Conservation (phyloP, 2,888 invertebrate genomes). For the Silvanus unidentatus region DNA sequence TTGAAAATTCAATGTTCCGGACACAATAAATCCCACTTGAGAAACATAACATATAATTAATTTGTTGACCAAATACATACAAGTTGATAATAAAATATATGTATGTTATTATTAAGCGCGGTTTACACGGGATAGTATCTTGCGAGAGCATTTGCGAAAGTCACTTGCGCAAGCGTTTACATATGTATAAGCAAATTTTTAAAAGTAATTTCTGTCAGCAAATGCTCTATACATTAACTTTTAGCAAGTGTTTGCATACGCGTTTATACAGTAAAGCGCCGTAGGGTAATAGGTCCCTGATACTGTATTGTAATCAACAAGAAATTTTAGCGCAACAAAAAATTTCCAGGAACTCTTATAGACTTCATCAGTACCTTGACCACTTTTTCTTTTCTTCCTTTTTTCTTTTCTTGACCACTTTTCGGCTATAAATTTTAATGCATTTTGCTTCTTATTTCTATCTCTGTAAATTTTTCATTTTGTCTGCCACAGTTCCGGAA, state of each 20-base stretch:
- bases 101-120: too few relatives aligned
- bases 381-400: constrained; percentile 3
- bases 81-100: too few relatives aligned
- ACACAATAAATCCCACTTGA: too few relatives aligned
- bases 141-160: background rate
- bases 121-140: constrained; percentile 7
- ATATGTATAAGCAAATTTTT: too few relatives aligned
- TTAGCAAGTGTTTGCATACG: too few relatives aligned
- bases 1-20: too few relatives aligned
- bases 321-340: constrained; percentile 1
- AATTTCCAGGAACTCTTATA: constrained; percentile 4
- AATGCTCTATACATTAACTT: background rate
- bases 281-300: too few relatives aligned
- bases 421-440: constrained; percentile 10
- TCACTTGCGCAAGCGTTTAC: background rate
- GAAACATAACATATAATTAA: too few relatives aligned
- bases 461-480: constrained; percentile 10
- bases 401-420: too few relatives aligned
- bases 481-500: constrained; percentile 11
- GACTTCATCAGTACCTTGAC: constrained; percentile 4
- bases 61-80: too few relatives aligned
- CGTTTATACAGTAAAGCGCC: too few relatives aligned
- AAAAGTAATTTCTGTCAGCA: constrained; percentile 4
- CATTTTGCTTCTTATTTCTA: constrained; percentile 9
- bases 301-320: background rate